Conservation (phyloP, 2,113 vertebrate species). For the Mustela lutreola region DNA sequence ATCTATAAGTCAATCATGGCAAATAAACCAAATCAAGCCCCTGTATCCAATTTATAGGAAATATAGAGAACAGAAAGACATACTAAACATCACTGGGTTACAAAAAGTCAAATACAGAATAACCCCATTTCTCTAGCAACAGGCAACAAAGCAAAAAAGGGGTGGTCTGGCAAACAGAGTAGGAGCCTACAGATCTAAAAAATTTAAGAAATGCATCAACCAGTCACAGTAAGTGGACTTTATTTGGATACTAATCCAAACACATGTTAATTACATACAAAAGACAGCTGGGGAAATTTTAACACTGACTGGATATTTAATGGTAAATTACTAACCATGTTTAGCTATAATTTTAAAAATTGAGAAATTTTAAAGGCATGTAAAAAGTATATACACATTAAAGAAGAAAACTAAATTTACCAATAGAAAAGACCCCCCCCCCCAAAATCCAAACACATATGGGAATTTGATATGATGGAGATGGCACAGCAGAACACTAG, state of each 20-base stretch:
- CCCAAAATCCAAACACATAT: not conserved
- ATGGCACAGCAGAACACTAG: not conserved
- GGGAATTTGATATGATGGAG: not conserved
- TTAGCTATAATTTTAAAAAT: not conserved
- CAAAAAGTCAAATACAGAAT: slow-evolving; percentile 27
- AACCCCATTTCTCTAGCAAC: not conserved
- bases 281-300: not conserved
- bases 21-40: not conserved
- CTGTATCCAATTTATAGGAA: not conserved
- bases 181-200: not conserved
- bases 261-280: not conserved
- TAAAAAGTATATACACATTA: not conserved
- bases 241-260: not conserved
- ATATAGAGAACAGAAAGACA: not conserved
- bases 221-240: not conserved
- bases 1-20: not conserved
- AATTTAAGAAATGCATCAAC: not conserved
- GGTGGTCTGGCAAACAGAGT: not conserved
- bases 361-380: not conserved
- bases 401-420: not conserved
- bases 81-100: not conserved
- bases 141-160: slow-evolving; percentile 24
- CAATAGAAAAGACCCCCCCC: not conserved
- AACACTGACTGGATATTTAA: not conserved
- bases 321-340: not conserved